A percentile compares a stretch with the other conserved stretches of the same genome.
These are phyloP conservation scores for Trichogramma pretiosum DNA, from an alignment of 1,140 invertebrate species.

Conservation along the genomic window DNA sequence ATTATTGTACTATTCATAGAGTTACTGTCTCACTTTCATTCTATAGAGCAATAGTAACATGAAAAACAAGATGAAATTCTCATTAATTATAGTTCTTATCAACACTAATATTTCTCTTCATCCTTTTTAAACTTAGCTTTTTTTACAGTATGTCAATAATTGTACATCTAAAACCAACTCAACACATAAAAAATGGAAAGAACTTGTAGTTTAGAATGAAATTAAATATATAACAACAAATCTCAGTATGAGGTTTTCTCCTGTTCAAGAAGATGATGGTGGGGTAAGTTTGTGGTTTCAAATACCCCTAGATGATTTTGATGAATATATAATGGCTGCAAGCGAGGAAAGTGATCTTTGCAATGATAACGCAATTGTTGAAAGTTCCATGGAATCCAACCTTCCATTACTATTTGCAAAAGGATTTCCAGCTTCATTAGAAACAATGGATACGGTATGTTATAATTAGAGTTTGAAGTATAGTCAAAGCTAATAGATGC, in stretches of 20 bases:
- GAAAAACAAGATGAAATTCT: too few species aligned
- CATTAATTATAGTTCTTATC: too few species aligned
- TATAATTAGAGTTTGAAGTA: too few species aligned
- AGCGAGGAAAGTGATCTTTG: constrained; percentile 27
- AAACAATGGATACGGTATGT: constrained; percentile 50
- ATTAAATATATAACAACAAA: constrained; percentile 6
- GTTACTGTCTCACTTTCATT: too few species aligned
- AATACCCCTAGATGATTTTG: constrained; percentile 25
- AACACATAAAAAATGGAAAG: constrained; percentile 1
- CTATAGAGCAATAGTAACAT: too few species aligned
- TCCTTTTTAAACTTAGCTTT: too few species aligned
- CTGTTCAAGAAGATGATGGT: constrained; percentile 35
- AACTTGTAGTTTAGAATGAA: constrained; percentile 3
- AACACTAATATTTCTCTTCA: too few species aligned
- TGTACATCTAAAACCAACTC: too few species aligned
- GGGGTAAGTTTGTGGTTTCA: constrained; percentile 32
- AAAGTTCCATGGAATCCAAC: constrained; percentile 52
- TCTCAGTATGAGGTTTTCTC: constrained; percentile 39
- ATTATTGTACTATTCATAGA: too few species aligned
- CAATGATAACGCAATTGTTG: constrained; percentile 27
- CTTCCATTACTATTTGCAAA: constrained; percentile 60
- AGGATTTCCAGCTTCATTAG: constrained; percentile 58
- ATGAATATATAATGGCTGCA: constrained; percentile 33
- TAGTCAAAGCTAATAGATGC: too few species aligned
- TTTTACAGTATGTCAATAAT: too few species aligned